phyloP scores from a whole-genome alignment of 2,113 vertebrate genomes.

The Hystrix cristata region DNA sequence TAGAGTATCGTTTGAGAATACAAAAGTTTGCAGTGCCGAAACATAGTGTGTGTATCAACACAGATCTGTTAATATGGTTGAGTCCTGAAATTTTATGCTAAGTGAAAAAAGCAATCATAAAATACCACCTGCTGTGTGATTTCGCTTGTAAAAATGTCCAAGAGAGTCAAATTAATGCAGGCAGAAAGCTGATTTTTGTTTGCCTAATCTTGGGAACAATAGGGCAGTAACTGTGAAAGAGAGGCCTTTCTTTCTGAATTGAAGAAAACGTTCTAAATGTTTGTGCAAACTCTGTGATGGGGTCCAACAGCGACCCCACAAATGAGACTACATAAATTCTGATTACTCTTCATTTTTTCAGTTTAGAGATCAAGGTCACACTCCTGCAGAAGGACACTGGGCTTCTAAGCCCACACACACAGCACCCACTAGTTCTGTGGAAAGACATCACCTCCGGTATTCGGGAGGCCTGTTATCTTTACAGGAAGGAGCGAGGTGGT shows the following conservation, averaged over 20 bases:
- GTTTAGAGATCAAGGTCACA: no score
- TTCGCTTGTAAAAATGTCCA: not conserved
- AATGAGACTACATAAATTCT: no score
- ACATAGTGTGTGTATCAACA: not conserved
- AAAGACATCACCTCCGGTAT: no score
- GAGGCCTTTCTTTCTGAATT: not conserved
- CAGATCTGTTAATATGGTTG: not conserved
- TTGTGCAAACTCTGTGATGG: not conserved
- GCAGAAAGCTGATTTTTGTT: not conserved
- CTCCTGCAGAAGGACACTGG: no score
- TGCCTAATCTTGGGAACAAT: not conserved
- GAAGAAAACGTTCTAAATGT: constrained; percentile 24
- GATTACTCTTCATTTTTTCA: no score
- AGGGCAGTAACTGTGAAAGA: not conserved
- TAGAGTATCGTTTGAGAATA: not conserved
- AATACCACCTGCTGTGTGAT: not conserved
- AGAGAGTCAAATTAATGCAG: not conserved
- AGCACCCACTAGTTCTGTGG: no score
- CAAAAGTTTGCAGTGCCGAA: not conserved
- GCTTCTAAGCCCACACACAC: no score
- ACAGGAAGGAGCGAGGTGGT: no score
- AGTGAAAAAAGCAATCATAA: not conserved
- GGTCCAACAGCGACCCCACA: no score
- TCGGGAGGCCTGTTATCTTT: no score
- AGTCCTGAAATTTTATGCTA: not conserved